phyloP scores from a whole-genome alignment of 1,140 invertebrate species.

The Pollicipes pollicipes region DNA sequence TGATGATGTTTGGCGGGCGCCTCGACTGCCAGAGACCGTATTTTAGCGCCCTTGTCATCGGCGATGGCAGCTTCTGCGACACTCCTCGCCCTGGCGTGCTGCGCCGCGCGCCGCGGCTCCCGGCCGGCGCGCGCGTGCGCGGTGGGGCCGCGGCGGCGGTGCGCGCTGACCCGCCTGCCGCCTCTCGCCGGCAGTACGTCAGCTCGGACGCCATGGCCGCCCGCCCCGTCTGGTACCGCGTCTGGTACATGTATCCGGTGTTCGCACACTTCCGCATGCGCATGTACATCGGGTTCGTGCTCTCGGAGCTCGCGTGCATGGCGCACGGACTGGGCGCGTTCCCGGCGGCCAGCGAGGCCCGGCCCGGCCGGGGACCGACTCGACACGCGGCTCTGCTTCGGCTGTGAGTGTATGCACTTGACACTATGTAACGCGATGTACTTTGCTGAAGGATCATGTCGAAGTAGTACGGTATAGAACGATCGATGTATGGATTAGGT shows the following conservation, averaged over 20 bases:
- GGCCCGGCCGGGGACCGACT: slow-evolving; percentile 63
- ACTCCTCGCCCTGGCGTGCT: too few species aligned
- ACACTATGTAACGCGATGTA: too few species aligned
- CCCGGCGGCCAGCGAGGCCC: slow-evolving; percentile 46
- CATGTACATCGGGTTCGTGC: slow-evolving; percentile 70
- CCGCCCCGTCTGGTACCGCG: slow-evolving; percentile 37
- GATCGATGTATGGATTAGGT: too few species aligned
- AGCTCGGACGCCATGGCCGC: slow-evolving; percentile 41
- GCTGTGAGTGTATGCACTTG: too few species aligned
- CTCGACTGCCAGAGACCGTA: too few species aligned
- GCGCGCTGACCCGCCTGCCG: slow-evolving; percentile 34
- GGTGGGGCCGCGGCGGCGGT: too few species aligned
- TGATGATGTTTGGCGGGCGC: too few species aligned
- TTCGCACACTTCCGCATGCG: slow-evolving; percentile 76
- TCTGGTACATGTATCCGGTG: slow-evolving; percentile 66
- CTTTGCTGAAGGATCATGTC: too few species aligned
- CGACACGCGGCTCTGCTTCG: slow-evolving; percentile 28
- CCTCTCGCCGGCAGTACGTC: slow-evolving; percentile 50
- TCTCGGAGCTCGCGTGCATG: slow-evolving; percentile 82
- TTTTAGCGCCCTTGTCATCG: too few species aligned
- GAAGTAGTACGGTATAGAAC: too few species aligned
- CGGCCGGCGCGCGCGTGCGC: too few species aligned
- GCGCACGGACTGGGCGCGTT: slow-evolving; percentile 78
- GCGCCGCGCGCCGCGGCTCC: too few species aligned
- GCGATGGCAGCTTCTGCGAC: slow-evolving; percentile 11